These are phyloP conservation scores for Serripes groenlandicus DNA, from an alignment of 2,888 invertebrate genomes.

Conservation along the genomic window DNA sequence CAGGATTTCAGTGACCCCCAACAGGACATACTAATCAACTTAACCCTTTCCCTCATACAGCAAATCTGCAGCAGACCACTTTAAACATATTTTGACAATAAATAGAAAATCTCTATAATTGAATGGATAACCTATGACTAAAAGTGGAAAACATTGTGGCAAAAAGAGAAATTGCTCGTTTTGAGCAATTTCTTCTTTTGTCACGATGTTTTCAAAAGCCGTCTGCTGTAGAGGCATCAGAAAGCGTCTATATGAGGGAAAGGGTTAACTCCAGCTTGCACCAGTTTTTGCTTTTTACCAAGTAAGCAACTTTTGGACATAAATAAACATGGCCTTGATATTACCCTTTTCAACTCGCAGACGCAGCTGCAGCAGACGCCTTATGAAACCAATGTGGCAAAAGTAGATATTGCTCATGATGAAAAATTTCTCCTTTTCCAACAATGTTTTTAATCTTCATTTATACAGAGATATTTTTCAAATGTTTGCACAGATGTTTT, in stretches of 20 bases:
- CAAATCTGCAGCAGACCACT: too few species aligned
- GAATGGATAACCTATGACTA: too few species aligned
- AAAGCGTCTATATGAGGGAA: neutral
- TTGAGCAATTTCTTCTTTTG: neutral
- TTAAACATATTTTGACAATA: too few species aligned
- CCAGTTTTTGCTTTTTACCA: neutral
- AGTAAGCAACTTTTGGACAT: neutral
- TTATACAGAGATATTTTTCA: too few species aligned
- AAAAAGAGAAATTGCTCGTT: neutral
- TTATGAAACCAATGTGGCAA: neutral
- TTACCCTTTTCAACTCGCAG: neutral
- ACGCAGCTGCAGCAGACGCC: neutral
- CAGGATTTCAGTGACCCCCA: neutral
- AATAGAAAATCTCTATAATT: too few species aligned
- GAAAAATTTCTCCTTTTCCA: neutral
- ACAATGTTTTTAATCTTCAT: neutral
- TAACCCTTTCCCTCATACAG: too few species aligned
- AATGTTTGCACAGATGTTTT: too few species aligned
- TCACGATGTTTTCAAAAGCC: neutral
- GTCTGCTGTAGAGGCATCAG: neutral
- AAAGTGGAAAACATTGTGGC: neutral
- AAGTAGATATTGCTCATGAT: neutral
- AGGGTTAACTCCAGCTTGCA: neutral
- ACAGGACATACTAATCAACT: neutral
- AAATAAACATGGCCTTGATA: too few species aligned